Conservation (phyloP, 2,113 vertebrate species). For the Polypterus bichir region DNA sequence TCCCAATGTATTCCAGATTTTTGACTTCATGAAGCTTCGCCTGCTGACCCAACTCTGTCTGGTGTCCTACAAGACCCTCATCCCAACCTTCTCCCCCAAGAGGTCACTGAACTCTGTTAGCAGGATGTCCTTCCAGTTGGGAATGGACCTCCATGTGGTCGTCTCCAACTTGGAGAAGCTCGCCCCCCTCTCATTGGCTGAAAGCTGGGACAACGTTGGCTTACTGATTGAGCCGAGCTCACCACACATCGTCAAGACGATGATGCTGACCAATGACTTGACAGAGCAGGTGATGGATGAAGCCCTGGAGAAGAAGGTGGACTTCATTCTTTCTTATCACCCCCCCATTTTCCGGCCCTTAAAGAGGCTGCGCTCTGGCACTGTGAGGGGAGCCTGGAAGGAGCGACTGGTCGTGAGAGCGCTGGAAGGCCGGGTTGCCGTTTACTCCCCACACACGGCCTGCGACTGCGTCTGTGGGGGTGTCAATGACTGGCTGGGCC, state of each 20-base stretch:
- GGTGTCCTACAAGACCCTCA: too few relatives aligned
- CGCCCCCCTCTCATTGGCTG: constrained; percentile 71
- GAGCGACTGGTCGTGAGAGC: constrained; percentile 71
- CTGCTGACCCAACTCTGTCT: too few relatives aligned
- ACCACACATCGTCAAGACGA: constrained; percentile 51
- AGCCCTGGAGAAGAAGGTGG: constrained; percentile 50
- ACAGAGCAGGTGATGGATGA: constrained; percentile 79
- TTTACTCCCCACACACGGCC: constrained; percentile 86
- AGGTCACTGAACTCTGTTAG: too few relatives aligned
- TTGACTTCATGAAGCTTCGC: too few relatives aligned
- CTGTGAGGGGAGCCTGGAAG: constrained; percentile 60
- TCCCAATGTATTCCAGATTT: too few relatives aligned
- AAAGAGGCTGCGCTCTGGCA: constrained; percentile 58
- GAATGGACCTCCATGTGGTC: constrained; percentile 67
- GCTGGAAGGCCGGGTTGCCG: constrained; percentile 64
- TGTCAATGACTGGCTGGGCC: constrained; percentile 77
- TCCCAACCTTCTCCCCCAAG: too few relatives aligned
- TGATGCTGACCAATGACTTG: constrained; percentile 82
- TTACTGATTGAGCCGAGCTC: constrained; percentile 79
- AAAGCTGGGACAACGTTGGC: constrained; percentile 91
- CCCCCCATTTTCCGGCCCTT: constrained; percentile 76
- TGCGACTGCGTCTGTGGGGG: constrained; percentile 72
- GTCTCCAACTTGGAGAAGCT: constrained; percentile 64
- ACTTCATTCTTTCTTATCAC: constrained; percentile 86
- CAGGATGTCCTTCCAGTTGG: too few relatives aligned